Evolutionary conservation across 2,113 vertebrate species (phyloP), one percentile per base, ranked within the genome.

Genomic region (Rhizomys pruinosus): DNA sequence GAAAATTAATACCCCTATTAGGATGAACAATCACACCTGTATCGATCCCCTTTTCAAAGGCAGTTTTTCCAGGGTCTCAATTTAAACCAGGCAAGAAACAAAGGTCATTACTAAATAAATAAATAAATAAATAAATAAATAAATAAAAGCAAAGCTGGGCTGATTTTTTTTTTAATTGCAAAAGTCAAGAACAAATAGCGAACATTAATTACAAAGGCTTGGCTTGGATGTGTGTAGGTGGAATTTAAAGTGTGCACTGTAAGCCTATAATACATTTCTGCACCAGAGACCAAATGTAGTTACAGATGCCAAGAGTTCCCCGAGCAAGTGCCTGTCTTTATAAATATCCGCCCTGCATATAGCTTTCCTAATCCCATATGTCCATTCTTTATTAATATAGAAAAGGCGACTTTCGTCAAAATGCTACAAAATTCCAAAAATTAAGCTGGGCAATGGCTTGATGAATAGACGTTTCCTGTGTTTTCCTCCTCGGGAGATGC

Each of bases 1-100:
- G 88, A 92, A 92, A 96, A 97, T 77, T 84, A 92, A 87, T 69
- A 95, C 16, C 73, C 96, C 80, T 74, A 34, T 88, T 64, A 39
- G 55, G 93, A 96, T 11, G 29, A 95, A 78, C 11, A 74, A 44
- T 23, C 82, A 57, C 87, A 82, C 80, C 47, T 94, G 87, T 20
- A 76, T 80, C 5, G 25, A 90, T 93, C 74, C 76, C 13, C 11
- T 52, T n/a, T 84, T 64, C 16, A 84, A n/a, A 63, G 42, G 78
- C 77, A 78, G 42, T 52, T 68, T 52, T 71, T 52, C 86, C 85
- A n/a, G 1, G 32, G 72, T 80, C 59, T 90, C 69, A 19, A 85
- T 78, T 88, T 39, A 84, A 89, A 55, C 17, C 95, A 47, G 0
- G 27, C 27, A 0, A 66, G 22, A 66, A 85, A 94, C 63, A 92